These are phyloP conservation scores for Scomber japonicus DNA, from an alignment of 2,113 vertebrate genomes.

Conservation along the genomic window DNA sequence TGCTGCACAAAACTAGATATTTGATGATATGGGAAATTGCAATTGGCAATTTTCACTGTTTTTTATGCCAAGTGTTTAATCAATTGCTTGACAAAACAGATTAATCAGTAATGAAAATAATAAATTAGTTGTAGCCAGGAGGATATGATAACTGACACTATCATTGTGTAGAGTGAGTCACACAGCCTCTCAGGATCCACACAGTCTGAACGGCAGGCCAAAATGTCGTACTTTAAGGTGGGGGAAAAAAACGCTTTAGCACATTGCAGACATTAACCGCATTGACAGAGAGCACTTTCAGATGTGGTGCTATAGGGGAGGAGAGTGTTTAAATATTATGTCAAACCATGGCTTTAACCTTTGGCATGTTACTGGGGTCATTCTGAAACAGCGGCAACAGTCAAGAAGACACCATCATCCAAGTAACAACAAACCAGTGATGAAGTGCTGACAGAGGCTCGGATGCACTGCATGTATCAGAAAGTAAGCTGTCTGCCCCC, in stretches of 20 bases:
- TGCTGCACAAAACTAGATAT: too few relatives aligned
- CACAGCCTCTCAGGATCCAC: background rate
- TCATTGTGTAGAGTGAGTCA: background rate
- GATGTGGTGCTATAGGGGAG: background rate
- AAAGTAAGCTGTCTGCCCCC: slow-evolving; percentile 29
- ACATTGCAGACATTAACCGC: slow-evolving; percentile 1
- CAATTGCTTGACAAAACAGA: too few relatives aligned
- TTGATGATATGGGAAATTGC: too few relatives aligned
- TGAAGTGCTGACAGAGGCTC: slow-evolving; percentile 45
- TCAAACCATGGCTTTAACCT: slow-evolving; percentile 29
- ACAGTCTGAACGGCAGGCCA: background rate
- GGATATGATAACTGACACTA: too few relatives aligned
- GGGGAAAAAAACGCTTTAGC: slow-evolving; percentile 3
- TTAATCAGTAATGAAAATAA: too few relatives aligned
- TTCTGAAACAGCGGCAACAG: background rate
- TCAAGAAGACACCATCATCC: slow-evolving; percentile 19
- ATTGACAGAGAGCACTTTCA: background rate
- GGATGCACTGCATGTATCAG: slow-evolving; percentile 28
- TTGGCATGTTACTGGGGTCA: slow-evolving; percentile 21
- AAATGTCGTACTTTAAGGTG: too few relatives aligned
- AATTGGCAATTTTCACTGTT: too few relatives aligned
- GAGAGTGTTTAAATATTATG: slow-evolving; percentile 27
- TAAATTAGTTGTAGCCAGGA: too few relatives aligned
- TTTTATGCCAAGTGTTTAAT: too few relatives aligned
- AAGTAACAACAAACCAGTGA: slow-evolving; percentile 36